Evolutionary conservation across 2,113 vertebrate species (phyloP).

Genomic region (Myrmecophaga tridactyla): DNA sequence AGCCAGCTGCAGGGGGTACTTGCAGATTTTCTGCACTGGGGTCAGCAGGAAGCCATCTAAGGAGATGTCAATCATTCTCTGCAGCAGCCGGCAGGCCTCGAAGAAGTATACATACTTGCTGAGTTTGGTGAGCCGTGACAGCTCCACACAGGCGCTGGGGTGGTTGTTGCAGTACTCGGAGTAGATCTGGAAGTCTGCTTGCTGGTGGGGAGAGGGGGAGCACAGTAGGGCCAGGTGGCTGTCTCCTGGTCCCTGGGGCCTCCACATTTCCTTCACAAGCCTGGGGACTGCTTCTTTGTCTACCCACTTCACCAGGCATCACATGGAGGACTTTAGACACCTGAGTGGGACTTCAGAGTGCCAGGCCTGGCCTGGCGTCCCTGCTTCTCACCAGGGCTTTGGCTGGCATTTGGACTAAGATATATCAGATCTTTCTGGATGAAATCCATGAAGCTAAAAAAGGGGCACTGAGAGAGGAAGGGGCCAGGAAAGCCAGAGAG

Average conservation of each 20-base stretch:
- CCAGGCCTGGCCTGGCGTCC: no score
- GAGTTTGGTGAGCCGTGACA: constrained; percentile 92
- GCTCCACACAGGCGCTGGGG: constrained; percentile 94
- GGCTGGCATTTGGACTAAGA: not conserved
- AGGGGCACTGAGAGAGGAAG: no score
- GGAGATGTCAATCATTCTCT: constrained; percentile 97
- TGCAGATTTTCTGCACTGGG: constrained; percentile 98
- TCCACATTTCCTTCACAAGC: not conserved
- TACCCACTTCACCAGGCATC: not conserved
- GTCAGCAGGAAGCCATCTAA: constrained; percentile 96
- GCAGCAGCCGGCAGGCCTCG: constrained; percentile 95
- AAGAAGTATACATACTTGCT: constrained; percentile 98
- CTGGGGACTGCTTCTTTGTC: not conserved
- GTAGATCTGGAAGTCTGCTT: constrained; percentile 98
- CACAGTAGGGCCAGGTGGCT: no score
- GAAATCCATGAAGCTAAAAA: not conserved
- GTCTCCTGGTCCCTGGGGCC: no score
- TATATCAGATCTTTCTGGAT: not conserved
- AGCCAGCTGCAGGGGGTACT: constrained; percentile 95
- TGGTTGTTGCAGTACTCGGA: constrained; percentile 99
- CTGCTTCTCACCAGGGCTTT: not conserved
- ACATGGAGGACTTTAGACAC: no score
- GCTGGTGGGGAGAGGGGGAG: constrained; percentile 79
- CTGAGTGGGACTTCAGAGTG: no score
- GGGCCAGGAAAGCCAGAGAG: not conserved